Evolutionary conservation across 2,888 invertebrate genomes (phyloP).

Genomic region (Enchytraeus crypticus): DNA sequence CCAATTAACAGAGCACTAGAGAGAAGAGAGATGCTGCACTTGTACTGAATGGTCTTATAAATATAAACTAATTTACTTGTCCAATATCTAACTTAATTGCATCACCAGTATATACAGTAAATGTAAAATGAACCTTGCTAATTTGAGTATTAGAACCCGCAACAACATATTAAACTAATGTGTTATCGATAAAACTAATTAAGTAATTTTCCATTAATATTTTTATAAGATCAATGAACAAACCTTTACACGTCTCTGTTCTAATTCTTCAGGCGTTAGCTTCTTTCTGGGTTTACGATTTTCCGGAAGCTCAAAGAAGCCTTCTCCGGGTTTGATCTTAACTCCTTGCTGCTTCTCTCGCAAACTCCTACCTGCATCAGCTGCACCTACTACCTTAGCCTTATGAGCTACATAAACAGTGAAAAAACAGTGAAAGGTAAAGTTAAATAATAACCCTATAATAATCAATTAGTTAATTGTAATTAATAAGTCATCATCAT

Average conservation of each 20-base stretch:
- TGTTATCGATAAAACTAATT: too few relatives aligned
- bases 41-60: too few relatives aligned
- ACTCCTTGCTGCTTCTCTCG: constrained; percentile 21
- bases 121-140: too few relatives aligned
- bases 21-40: too few relatives aligned
- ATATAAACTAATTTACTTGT: too few relatives aligned
- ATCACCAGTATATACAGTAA: too few relatives aligned
- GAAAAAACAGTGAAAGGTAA: background rate
- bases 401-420: background rate
- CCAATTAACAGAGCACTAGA: too few relatives aligned
- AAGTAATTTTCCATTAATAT: background rate
- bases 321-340: constrained; percentile 21
- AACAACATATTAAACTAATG: too few relatives aligned
- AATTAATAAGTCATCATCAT: too few relatives aligned
- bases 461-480: too few relatives aligned
- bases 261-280: constrained; percentile 41
- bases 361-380: constrained; percentile 25
- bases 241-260: constrained; percentile 28
- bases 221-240: background rate
- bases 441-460: background rate
- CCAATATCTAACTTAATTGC: too few relatives aligned
- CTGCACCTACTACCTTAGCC: background rate
- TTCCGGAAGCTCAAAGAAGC: constrained; percentile 27
- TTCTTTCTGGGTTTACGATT: constrained; percentile 34
- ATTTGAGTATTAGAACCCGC: too few relatives aligned